A percentile compares a stretch with the other conserved stretches of the same genome.
Evolutionary conservation across 2,888 invertebrate genomes (phyloP).

Genomic region (Parasteatoda lunata): DNA sequence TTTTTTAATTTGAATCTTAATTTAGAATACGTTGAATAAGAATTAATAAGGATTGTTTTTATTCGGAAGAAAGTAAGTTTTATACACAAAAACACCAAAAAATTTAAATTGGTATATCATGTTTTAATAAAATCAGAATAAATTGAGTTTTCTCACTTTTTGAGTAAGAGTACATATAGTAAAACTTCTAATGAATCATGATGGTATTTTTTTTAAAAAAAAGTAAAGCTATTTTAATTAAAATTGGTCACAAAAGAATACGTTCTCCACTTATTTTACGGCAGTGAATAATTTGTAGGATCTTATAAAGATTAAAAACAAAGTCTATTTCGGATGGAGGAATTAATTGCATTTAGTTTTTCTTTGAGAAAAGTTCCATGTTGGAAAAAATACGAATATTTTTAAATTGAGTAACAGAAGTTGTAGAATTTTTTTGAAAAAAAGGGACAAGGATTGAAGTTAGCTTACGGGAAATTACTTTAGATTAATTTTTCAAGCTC

Average conservation of each 20-base stretch:
- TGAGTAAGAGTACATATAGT: not conserved
- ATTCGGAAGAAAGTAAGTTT: not conserved
- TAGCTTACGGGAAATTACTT: slow-evolving; percentile 52
- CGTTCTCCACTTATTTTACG: slow-evolving; percentile 24
- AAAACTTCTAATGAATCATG: slow-evolving; percentile 6
- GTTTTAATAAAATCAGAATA: not conserved
- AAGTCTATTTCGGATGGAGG: slow-evolving; percentile 31
- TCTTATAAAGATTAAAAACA: slow-evolving; percentile 37
- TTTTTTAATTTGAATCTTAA: no score
- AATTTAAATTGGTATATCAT: not conserved
- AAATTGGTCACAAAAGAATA: slow-evolving; percentile 22
- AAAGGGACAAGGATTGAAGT: slow-evolving; percentile 11
- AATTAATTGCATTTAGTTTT: slow-evolving; percentile 41
- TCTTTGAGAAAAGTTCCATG: slow-evolving; percentile 4
- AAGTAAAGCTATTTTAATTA: slow-evolving; percentile 28
- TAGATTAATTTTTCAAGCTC: slow-evolving; percentile 49
- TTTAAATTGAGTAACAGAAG: slow-evolving; percentile 29
- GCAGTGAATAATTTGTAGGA: slow-evolving; percentile 3
- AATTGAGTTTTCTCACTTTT: not conserved
- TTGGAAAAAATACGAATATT: slow-evolving; percentile 6
- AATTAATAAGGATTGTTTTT: not conserved
- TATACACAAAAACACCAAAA: not conserved
- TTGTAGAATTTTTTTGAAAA: slow-evolving; percentile 22
- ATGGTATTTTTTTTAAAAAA: not conserved
- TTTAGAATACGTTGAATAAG: no score